Conservation (phyloP, 2,888 invertebrate genomes). For the Emmelina monodactyla region DNA sequence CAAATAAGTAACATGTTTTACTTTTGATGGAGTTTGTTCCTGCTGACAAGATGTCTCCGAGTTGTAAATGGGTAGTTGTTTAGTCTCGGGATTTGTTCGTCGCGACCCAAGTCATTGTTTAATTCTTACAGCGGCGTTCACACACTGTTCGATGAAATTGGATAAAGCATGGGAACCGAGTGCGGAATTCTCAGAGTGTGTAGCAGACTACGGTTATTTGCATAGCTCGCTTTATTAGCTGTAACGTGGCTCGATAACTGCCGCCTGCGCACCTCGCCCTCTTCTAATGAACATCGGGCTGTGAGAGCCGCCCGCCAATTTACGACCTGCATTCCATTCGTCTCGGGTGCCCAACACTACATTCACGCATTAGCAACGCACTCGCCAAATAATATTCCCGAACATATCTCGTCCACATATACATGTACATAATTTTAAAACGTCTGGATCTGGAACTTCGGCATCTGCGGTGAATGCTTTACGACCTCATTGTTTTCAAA, state of each 20-base stretch:
- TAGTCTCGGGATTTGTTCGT: conserved; percentile 36
- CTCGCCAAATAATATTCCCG: neutral
- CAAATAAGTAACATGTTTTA: no score
- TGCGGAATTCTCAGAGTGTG: conserved; percentile 49
- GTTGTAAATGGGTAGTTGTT: no score
- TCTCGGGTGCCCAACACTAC: conserved; percentile 20
- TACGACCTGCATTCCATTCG: conserved; percentile 37
- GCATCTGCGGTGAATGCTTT: conserved; percentile 53
- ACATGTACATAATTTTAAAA: conserved; percentile 8
- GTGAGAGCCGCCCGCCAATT: conserved; percentile 19
- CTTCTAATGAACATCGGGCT: conserved; percentile 40
- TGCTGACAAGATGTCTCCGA: no score
- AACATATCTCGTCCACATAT: conserved; percentile 2
- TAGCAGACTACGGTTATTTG: conserved; percentile 43
- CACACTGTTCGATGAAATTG: conserved; percentile 55
- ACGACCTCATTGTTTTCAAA: conserved; percentile 53
- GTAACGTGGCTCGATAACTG: conserved; percentile 42
- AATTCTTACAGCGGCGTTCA: conserved; percentile 41
- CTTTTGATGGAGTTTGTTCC: no score
- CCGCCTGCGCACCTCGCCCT: conserved; percentile 22
- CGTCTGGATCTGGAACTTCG: no score
- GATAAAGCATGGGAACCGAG: conserved; percentile 60
- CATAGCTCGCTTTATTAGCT: conserved; percentile 61
- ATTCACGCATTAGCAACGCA: conserved; percentile 12
- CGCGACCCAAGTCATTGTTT: conserved; percentile 51